Conservation (phyloP, 2,113 vertebrate genomes). For the Athene noctua region DNA sequence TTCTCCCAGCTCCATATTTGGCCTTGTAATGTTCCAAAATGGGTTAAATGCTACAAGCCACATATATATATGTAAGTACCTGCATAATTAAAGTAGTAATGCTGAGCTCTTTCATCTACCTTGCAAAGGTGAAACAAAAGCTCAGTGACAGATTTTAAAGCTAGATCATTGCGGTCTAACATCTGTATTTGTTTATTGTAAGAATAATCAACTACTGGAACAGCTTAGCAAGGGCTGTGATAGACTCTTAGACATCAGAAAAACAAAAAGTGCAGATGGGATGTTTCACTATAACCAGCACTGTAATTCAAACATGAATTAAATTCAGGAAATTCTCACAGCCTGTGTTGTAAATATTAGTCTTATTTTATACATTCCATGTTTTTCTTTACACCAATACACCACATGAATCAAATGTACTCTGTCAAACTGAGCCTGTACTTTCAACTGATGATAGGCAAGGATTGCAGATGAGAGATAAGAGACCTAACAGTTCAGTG, state of each 20-base stretch:
- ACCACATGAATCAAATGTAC: neutral
- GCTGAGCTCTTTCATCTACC: neutral
- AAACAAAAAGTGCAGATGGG: neutral
- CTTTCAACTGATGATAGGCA: neutral
- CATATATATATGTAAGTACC: neutral
- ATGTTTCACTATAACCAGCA: neutral
- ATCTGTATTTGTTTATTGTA: neutral
- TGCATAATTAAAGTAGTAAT: neutral
- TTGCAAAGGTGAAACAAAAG: neutral
- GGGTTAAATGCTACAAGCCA: neutral
- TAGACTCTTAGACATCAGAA: neutral
- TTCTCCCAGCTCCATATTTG: neutral
- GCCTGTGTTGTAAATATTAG: neutral
- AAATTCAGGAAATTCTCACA: neutral
- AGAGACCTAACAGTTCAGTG: neutral
- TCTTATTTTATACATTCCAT: neutral
- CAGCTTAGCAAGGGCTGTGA: neutral
- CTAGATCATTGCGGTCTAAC: neutral
- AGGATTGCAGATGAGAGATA: neutral
- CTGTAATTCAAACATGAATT: neutral
- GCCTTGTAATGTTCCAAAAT: neutral
- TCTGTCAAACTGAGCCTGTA: neutral
- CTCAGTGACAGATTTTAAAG: neutral
- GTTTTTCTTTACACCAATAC: neutral
- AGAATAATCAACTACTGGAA: neutral